Evolutionary conservation across 37 sponge, comb jelly and placozoan genomes (phyloP).

Genomic region (Bolinopsis microptera): DNA sequence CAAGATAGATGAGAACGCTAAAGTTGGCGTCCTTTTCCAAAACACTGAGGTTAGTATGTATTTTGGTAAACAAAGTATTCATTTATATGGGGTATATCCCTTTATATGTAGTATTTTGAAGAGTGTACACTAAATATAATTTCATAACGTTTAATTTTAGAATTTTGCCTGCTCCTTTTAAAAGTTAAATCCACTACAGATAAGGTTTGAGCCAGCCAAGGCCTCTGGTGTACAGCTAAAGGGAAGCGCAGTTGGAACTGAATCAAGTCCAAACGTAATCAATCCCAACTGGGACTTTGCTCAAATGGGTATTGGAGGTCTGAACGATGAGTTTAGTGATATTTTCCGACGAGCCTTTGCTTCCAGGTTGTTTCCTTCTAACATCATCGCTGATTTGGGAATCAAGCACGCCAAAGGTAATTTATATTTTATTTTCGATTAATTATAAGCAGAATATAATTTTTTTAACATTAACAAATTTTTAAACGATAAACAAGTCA

Average conservation of each 20-base stretch:
- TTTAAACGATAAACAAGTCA: no score
- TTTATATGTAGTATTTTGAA: no score
- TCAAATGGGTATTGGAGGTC: constrained; percentile 96
- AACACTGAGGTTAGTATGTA: constrained; percentile 35
- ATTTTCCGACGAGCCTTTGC: constrained; percentile 98
- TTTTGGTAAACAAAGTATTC: background rate
- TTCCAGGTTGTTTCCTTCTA: constrained; percentile 94
- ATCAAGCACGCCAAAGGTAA: constrained; percentile 78
- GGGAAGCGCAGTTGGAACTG: constrained; percentile 37
- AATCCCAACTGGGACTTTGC: constrained; percentile 97
- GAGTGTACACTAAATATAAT: no score
- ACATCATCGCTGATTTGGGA: constrained; percentile 89
- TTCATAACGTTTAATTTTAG: no score
- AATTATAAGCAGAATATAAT: no score
- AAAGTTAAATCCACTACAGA: background rate
- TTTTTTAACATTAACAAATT: no score
- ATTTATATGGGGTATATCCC: no score
- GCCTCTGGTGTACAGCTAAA: constrained; percentile 24
- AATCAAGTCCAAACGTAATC: constrained; percentile 71
- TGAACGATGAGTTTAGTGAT: constrained; percentile 89
- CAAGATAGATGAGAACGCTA: constrained; percentile 54
- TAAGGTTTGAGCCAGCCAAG: constrained; percentile 38
- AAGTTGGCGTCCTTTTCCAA: constrained; percentile 13
- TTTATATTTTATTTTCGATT: no score
- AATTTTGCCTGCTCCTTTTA: no score